Evolutionary conservation across 2,113 vertebrate genomes (phyloP).

Genomic region (Pelobates fuscus): DNA sequence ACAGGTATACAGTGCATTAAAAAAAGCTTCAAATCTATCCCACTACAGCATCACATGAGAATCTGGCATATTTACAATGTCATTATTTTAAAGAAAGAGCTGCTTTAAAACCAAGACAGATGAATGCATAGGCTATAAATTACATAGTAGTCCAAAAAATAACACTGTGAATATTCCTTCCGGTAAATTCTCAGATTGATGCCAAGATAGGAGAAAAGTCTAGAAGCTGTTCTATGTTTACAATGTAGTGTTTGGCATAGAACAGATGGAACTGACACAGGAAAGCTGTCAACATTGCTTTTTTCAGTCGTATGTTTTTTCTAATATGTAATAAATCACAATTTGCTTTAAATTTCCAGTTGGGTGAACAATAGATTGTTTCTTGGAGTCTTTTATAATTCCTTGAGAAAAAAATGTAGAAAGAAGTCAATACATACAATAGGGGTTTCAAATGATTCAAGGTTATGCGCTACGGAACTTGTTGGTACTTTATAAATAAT

Average conservation of each 20-base stretch:
- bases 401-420: not conserved
- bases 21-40: constrained; percentile 34
- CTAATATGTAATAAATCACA: not conserved
- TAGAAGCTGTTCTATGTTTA: not conserved
- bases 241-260: constrained; percentile 2
- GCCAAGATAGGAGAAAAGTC: not conserved
- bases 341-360: not conserved
- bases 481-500: no score
- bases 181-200: not conserved
- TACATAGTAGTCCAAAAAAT: not conserved
- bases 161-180: constrained; percentile 16
- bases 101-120: constrained; percentile 21
- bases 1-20: constrained; percentile 7
- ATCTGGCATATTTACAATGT: constrained; percentile 33
- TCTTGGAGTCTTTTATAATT: no score
- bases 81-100: constrained; percentile 26
- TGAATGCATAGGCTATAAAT: constrained; percentile 33
- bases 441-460: no score
- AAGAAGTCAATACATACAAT: not conserved
- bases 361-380: no score
- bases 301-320: not conserved
- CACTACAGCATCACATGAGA: constrained; percentile 4
- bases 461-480: no score
- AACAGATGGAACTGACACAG: constrained; percentile 18
- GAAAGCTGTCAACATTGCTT: constrained; percentile 8